phyloP scores from a whole-genome alignment of 35 echinoderm and acorn worm species.

The Apostichopus californicus region DNA sequence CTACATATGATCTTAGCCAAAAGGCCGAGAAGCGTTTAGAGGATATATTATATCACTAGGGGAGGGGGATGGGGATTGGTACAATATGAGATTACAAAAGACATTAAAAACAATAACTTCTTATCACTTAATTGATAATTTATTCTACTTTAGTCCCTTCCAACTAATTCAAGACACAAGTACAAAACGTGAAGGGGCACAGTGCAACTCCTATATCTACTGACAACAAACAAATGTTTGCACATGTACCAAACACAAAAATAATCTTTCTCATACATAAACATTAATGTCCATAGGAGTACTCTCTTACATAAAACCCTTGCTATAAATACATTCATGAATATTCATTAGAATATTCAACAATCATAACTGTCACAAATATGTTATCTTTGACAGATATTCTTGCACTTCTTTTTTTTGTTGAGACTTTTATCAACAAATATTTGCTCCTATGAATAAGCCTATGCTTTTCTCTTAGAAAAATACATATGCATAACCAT shows the following conservation, averaged over 20 bases:
- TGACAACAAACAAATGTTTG: slow-evolving; percentile 30
- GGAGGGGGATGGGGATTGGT: too few species aligned
- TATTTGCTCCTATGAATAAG: not conserved
- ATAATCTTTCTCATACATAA: slow-evolving; percentile 24
- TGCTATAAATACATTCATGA: not conserved
- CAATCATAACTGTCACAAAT: not conserved
- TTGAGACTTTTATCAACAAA: not conserved
- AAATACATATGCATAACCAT: not conserved
- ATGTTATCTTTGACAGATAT: not conserved
- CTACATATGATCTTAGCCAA: too few species aligned
- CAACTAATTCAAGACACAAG: slow-evolving; percentile 18
- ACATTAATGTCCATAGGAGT: not conserved
- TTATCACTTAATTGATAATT: slow-evolving; percentile 17
- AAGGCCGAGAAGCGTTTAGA: too few species aligned
- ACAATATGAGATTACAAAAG: too few species aligned
- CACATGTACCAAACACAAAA: slow-evolving; percentile 35
- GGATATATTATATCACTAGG: too few species aligned
- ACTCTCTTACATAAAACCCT: not conserved
- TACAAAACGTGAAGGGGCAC: slow-evolving; percentile 29
- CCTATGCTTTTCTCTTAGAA: not conserved
- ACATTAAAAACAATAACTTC: not conserved
- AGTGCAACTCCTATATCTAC: slow-evolving; percentile 39
- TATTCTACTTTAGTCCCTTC: slow-evolving; percentile 36
- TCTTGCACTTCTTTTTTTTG: not conserved
- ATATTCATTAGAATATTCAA: slow-evolving; percentile 8